Conservation (phyloP, 2,797 vertebrate genomes). For the Cuniculus paca region DNA sequence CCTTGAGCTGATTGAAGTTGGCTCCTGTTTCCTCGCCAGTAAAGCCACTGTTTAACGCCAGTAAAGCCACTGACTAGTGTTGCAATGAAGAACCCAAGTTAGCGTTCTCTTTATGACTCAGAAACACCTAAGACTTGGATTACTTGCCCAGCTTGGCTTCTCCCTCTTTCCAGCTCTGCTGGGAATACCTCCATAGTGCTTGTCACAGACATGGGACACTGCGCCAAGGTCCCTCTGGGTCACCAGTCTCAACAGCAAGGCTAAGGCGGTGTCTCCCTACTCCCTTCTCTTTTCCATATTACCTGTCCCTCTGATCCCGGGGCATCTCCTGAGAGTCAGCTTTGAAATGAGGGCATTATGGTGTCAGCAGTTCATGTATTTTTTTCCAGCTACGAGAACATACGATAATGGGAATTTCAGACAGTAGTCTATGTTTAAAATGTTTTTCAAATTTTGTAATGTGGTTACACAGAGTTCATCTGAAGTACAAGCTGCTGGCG, state of each 20-base stretch:
- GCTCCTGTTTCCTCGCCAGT: background rate
- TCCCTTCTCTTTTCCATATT: background rate
- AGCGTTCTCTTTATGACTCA: background rate
- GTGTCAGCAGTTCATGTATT: background rate
- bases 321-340: background rate
- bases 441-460: background rate
- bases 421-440: background rate
- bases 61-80: background rate
- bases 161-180: background rate
- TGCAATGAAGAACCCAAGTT: background rate
- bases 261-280: background rate
- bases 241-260: background rate
- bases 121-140: background rate
- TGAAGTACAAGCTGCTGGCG: constrained; percentile 20
- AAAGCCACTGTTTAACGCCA: too few species aligned
- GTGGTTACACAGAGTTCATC: background rate
- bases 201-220: background rate
- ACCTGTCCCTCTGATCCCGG: background rate
- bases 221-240: background rate
- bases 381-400: background rate
- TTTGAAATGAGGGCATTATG: background rate
- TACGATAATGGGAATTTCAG: background rate
- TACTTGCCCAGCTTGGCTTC: background rate
- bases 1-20: background rate
- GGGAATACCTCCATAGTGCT: background rate